phyloP scores from a whole-genome alignment of 2,888 invertebrate genomes.

The Dinocampus coccinellae region DNA sequence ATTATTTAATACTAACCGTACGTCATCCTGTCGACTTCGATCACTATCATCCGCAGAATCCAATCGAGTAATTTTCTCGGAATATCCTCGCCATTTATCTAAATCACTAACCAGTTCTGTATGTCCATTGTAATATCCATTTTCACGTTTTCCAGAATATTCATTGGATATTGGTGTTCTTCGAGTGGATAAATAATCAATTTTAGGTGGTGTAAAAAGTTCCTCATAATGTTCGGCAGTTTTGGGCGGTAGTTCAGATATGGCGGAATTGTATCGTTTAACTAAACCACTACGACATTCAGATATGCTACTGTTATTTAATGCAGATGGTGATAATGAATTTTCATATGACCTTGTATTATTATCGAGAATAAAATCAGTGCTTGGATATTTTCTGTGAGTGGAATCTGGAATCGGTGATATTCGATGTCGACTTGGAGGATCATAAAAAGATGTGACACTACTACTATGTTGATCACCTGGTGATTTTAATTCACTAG shows the following conservation, averaged over 20 bases:
- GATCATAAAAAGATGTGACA: constrained; percentile 54
- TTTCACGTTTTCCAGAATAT: constrained; percentile 53
- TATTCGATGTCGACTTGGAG: constrained; percentile 55
- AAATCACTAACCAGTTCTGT: constrained; percentile 43
- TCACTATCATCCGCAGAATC: constrained; percentile 47
- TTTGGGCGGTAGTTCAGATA: constrained; percentile 55
- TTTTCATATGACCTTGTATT: constrained; percentile 51
- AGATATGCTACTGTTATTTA: constrained; percentile 39
- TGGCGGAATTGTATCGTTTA: constrained; percentile 57
- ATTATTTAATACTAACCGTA: constrained; percentile 47
- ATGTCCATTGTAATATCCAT: constrained; percentile 60
- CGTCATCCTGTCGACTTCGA: constrained; percentile 47
- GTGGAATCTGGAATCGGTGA: constrained; percentile 56
- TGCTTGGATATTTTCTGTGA: constrained; percentile 56
- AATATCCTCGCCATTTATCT: constrained; percentile 50
- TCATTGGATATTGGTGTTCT: constrained; percentile 53
- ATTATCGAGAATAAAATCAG: constrained; percentile 53
- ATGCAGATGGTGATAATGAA: constrained; percentile 42
- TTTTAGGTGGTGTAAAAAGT: constrained; percentile 56
- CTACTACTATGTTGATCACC: constrained; percentile 46
- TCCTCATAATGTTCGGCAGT: constrained; percentile 64
- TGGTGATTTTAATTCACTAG: constrained; percentile 53
- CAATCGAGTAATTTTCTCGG: constrained; percentile 44
- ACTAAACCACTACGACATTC: constrained; percentile 53
- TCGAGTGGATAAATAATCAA: constrained; percentile 54